phyloP scores from a whole-genome alignment of 2,797 vertebrate genomes.

The Silurus lanzhouensis region DNA sequence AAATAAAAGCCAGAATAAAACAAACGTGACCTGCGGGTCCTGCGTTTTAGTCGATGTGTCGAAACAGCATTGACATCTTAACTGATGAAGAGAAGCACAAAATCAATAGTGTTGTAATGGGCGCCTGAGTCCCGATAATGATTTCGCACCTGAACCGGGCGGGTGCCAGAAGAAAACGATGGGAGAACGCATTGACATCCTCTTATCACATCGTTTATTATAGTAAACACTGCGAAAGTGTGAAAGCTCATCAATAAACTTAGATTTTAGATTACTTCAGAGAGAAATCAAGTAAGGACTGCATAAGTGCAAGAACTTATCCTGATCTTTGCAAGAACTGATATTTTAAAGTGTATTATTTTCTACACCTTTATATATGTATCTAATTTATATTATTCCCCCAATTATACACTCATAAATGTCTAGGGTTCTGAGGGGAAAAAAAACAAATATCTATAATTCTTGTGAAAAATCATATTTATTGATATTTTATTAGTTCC shows the following conservation, averaged over 20 bases:
- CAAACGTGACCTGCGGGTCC: not conserved
- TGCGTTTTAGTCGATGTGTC: not conserved
- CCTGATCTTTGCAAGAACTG: no score
- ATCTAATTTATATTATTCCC: no score
- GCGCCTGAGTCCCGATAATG: constrained; percentile 17
- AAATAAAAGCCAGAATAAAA: not conserved
- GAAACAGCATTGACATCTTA: constrained; percentile 24
- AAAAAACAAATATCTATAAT: no score
- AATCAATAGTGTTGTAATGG: constrained; percentile 30
- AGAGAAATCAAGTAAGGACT: not conserved
- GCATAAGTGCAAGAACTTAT: no score
- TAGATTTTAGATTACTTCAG: not conserved
- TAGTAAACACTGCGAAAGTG: not conserved
- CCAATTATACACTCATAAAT: no score
- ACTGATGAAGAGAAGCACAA: constrained; percentile 36
- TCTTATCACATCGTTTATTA: constrained; percentile 19
- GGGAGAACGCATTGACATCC: not conserved
- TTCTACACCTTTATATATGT: no score
- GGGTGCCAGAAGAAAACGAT: constrained; percentile 6
- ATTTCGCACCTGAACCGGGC: constrained; percentile 8
- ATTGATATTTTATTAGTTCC: no score
- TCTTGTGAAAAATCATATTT: no score
- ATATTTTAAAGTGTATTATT: no score
- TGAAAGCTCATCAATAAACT: not conserved
- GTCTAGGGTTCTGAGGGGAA: no score